phyloP scores from a whole-genome alignment of 2,113 vertebrate species.

The Gavialis gangeticus region DNA sequence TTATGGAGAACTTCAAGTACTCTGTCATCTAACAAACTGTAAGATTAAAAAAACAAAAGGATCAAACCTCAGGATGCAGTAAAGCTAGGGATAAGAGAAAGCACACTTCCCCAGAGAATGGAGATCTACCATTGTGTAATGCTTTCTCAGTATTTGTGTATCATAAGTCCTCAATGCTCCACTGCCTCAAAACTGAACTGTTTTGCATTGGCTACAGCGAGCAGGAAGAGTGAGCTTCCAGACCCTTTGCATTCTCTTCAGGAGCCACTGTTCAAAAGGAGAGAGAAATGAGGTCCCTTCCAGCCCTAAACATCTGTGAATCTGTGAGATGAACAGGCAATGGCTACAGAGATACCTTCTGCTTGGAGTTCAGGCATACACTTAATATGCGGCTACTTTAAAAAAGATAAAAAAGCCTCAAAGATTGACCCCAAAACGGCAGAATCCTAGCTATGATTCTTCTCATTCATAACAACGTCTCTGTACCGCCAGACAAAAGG shows the following conservation, averaged over 20 bases:
- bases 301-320: too few species aligned
- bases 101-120: neutral
- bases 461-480: neutral
- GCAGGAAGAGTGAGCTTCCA: rapidly evolving
- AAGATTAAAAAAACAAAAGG: neutral
- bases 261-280: neutral
- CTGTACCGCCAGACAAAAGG: neutral
- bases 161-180: neutral
- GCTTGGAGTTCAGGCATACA: neutral
- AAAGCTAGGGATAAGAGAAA: neutral
- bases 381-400: too few species aligned
- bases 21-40: rapidly evolving
- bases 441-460: neutral
- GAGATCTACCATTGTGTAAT: neutral
- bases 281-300: neutral
- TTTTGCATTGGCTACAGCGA: neutral
- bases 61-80: neutral
- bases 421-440: neutral
- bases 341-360: neutral
- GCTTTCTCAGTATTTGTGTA: neutral
- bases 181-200: neutral
- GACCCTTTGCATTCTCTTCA: neutral
- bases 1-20: neutral
- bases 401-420: neutral
- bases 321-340: too few species aligned